Percentiles rank a stretch among this genome's conserved stretches.
These are phyloP conservation scores for Capreolus pygargus DNA, from an alignment of 2,113 vertebrate genomes.

Conservation along the genomic window DNA sequence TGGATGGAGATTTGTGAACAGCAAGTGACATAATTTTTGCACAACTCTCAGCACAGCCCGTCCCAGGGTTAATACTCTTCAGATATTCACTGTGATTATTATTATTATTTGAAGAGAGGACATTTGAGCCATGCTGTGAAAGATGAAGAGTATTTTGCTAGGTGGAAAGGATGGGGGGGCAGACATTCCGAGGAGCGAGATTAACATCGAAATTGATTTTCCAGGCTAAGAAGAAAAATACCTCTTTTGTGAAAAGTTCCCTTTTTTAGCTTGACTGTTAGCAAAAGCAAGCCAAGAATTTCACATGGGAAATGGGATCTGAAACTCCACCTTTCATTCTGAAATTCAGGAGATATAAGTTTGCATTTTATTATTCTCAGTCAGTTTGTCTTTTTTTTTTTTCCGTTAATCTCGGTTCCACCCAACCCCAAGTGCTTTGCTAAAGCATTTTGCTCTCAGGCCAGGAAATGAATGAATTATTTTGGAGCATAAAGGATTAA, in stretches of 20 bases:
- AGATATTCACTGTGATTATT: neutral
- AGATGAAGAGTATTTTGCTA: neutral
- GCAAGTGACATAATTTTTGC: neutral
- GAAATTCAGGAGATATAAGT: slow-evolving; percentile 18
- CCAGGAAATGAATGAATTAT: neutral
- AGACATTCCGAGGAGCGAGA: slow-evolving; percentile 22
- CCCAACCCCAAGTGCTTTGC: neutral
- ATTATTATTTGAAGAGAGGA: neutral
- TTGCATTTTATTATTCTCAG: slow-evolving; percentile 45
- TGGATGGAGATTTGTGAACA: neutral
- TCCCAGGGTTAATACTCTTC: neutral
- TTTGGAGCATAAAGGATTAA: neutral
- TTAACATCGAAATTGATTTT: slow-evolving; percentile 55
- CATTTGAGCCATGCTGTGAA: neutral
- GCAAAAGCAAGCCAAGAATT: slow-evolving; percentile 52
- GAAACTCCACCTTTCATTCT: slow-evolving; percentile 19
- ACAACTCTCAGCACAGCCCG: neutral
- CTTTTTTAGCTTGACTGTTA: slow-evolving; percentile 39
- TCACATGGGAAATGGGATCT: slow-evolving; percentile 18
- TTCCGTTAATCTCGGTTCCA: neutral
- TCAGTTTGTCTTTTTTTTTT: neutral
- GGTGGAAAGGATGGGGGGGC: neutral
- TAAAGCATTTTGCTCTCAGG: neutral
- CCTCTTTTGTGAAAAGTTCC: slow-evolving; percentile 54
- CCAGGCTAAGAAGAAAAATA: slow-evolving; percentile 60